Base-by-base conservation (phyloP, 2,888 invertebrate genomes). In the Kuschelorhynchus macadamiae region DNA sequence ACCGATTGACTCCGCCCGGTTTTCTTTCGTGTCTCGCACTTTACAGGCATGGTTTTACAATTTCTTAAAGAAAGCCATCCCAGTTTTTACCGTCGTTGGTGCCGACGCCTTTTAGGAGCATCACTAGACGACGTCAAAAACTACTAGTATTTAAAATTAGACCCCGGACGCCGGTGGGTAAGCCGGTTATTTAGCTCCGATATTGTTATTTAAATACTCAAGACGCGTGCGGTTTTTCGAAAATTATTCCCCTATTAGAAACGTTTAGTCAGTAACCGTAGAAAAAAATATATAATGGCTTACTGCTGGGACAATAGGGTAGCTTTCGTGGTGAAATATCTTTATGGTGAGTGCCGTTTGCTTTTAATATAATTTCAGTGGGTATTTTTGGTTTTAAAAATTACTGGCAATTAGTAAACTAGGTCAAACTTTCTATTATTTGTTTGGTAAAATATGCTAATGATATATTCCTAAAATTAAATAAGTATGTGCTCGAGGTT, bases 291-390 rank as follows among this genome's bases (percentile, higher is more conserved):
- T 14, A 70, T 25, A 41, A 93, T 93, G 93, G 91, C 92, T 65
- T 92, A 92, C 85, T 88, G 90, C 80, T 94, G 93, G 93, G 92
- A 93, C 81, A 93, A 91, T 84, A 88, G 94, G 81, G 93, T 94
- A 73, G 90, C 88, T 80, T 94, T 93, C 83, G 90, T 93, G 80
- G 92, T 93, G 76, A 89, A 89, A 82, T 92, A 91, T 84, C 88
- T 93, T 78, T 94, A 93, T 81, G 93, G 93, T 93, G 85, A 89
- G 90, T 87, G 42, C 4, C 12, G n/a, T 32, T 36, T 21, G 33
- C 7, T 2, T 47, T 20, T 7, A 7, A 25, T 25, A 7, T 25
- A 25, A 5, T 25, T 25, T 7, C 7, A 25, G 25, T n/a, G n/a
- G n/a, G n/a, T 7, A 25, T 25, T 7, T 25, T 25, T 25, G 25